These are phyloP conservation scores for Lamproptera curius DNA, from an alignment of 2,888 invertebrate genomes.

Conservation along the genomic window DNA sequence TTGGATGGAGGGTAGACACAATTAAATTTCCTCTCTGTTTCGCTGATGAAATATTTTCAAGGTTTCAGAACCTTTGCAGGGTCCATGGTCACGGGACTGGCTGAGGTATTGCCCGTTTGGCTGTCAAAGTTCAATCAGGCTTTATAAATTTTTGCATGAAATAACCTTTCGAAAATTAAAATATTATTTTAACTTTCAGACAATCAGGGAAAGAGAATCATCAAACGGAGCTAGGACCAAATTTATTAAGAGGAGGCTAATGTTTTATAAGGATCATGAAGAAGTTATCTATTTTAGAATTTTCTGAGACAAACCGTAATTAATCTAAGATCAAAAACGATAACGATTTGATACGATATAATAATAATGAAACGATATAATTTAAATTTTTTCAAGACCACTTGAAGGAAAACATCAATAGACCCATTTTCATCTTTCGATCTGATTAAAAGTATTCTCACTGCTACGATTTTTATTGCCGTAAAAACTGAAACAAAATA, in stretches of 20 bases:
- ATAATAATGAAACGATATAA: neutral
- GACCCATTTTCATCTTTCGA: neutral
- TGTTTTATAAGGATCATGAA: neutral
- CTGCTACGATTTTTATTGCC: neutral
- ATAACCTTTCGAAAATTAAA: neutral
- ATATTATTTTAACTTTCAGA: neutral
- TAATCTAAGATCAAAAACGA: neutral
- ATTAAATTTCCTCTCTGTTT: neutral
- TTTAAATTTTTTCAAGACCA: neutral
- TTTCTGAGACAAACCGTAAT: neutral
- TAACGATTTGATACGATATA: neutral
- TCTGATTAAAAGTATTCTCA: neutral
- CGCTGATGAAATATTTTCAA: neutral
- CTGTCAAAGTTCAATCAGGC: neutral
- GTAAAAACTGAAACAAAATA: neutral
- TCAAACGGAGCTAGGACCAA: neutral
- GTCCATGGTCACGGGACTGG: too few relatives aligned
- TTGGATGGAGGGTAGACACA: neutral
- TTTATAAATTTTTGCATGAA: neutral
- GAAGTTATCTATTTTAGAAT: neutral
- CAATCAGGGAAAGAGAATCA: neutral
- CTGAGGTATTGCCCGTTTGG: neutral
- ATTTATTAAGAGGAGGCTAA: neutral
- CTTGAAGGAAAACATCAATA: too few relatives aligned
- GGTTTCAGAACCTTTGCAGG: too few relatives aligned